These are phyloP conservation scores for Acrobasis suavella DNA, from an alignment of 2,888 invertebrate genomes.

Conservation along the genomic window DNA sequence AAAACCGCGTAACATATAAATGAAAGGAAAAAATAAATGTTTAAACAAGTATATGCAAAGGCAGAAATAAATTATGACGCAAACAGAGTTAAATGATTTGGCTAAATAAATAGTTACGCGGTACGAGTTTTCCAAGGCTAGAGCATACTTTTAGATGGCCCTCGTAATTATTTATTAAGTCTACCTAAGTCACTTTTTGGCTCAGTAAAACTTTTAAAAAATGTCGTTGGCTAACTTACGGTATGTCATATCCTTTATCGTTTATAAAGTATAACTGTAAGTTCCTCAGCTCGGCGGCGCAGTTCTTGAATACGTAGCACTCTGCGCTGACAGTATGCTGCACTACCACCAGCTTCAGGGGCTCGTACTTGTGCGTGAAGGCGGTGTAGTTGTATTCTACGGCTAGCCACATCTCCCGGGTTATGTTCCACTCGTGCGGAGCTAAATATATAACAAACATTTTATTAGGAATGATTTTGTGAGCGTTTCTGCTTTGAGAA, in stretches of 20 bases:
- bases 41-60: no score
- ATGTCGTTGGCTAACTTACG: slow-evolving; percentile 42
- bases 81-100: no score
- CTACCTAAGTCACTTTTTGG: no score
- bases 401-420: slow-evolving; percentile 66
- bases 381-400: slow-evolving; percentile 31
- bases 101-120: no score
- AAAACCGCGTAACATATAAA: no score
- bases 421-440: slow-evolving; percentile 66
- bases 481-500: no score
- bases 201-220: background rate
- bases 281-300: slow-evolving; percentile 59
- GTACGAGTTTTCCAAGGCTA: no score
- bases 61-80: no score
- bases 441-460: slow-evolving; percentile 41
- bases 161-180: no score
- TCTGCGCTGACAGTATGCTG: slow-evolving; percentile 61
- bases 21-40: no score
- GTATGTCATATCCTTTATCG: slow-evolving; percentile 42
- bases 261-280: slow-evolving; percentile 51
- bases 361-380: slow-evolving; percentile 42
- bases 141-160: no score
- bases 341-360: slow-evolving; percentile 60
- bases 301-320: slow-evolving; percentile 52
- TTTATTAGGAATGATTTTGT: background rate